A percentile compares a stretch with the other conserved stretches of the same genome.
These are phyloP conservation scores for Troides helena DNA, from an alignment of 2,888 invertebrate genomes.

Conservation along the genomic window DNA sequence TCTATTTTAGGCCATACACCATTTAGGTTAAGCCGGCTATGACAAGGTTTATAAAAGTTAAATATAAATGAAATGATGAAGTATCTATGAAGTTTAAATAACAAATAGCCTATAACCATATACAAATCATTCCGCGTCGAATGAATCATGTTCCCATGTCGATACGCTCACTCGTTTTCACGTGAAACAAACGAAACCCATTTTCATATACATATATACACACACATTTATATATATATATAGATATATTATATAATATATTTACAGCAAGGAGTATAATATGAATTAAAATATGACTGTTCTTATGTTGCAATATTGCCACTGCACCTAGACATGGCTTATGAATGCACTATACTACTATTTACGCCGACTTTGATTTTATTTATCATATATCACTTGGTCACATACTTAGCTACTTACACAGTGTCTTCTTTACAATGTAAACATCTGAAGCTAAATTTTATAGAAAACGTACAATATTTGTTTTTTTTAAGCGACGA, in stretches of 20 bases:
- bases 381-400: neutral
- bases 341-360: neutral
- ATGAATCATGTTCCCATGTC: too few relatives aligned
- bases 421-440: neutral
- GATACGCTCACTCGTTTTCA: too few relatives aligned
- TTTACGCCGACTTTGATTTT: neutral
- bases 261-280: neutral
- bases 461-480: neutral
- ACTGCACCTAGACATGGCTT: neutral
- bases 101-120: too few relatives aligned
- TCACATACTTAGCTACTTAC: neutral
- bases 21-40: too few relatives aligned
- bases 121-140: too few relatives aligned
- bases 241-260: neutral
- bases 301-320: neutral
- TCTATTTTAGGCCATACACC: too few relatives aligned
- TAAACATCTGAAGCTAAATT: neutral
- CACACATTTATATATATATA: neutral
- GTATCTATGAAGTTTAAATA: too few relatives aligned
- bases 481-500: neutral
- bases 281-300: neutral
- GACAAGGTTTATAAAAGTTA: too few relatives aligned
- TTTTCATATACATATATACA: too few relatives aligned
- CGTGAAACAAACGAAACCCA: too few relatives aligned
- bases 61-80: too few relatives aligned